Base-by-base conservation (phyloP, 2,113 vertebrate genomes). In the Rhinolophus sinicus region DNA sequence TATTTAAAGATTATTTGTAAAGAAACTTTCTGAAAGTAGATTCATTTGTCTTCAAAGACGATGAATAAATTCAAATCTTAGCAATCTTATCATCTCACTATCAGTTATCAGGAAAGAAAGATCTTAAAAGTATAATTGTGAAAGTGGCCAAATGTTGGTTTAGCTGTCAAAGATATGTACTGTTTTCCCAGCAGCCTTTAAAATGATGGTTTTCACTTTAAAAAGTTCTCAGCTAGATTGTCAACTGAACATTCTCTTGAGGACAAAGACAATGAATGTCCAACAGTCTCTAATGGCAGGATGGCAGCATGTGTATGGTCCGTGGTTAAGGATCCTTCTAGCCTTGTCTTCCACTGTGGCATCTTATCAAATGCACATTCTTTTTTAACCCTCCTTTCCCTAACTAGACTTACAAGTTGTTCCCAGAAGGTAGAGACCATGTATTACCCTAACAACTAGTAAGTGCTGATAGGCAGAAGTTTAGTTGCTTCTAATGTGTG, bases 11-110 rank as follows among this genome's bases (percentile, higher is more conserved):
- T 50, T 76, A 83, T 44, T 81, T 72, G 26, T 76, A 75, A 64
- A 88, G 69, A 85, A 85, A 28, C 47, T 83, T 92, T 94, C 83
- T 87, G 54, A 76, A 91, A 92, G 72, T 72, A 33, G 93, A 83
- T 77, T 77, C 14, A 30, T 76, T 90, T 96, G 40, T 76, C 67
- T 89, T 93, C 76, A 86, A 13, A 93, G 62, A 65, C 72, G 67
- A 6, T 69, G n/a, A 67, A 26, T 81, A 56, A 81, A 44, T 93
- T 89, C 58, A 93, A 24, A 70, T 81, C 76, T 88, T 80, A 94
- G 50, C 14, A 56, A 11, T 86, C 47, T 52, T 82, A 26, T 77
- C 50, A 26, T 93, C 67, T 92, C 64, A 56, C 24, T 89, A 6
- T 94, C 26, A 77, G 58, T 1, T 91, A 15, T 60, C 16, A 78